Percentiles rank a stretch among this genome's conserved stretches.
phyloP scores from a whole-genome alignment of 1,140 invertebrate genomes.

The Hycleus phaleratus region DNA sequence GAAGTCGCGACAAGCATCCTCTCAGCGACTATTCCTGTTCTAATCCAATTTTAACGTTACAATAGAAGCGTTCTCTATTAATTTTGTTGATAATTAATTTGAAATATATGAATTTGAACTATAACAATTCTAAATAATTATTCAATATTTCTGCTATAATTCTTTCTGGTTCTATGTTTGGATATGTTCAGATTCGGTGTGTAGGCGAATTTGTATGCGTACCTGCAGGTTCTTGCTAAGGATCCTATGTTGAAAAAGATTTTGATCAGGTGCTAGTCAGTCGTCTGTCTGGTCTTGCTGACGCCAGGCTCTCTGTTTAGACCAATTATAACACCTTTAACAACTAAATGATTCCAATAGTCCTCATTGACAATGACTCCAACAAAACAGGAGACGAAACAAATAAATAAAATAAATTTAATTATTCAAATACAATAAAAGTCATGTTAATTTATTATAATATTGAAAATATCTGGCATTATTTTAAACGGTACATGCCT shows the following conservation, averaged over 20 bases:
- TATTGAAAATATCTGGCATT: too few relatives aligned
- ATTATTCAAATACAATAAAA: constrained; percentile 11
- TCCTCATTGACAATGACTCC: constrained; percentile 29
- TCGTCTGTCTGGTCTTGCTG: constrained; percentile 31
- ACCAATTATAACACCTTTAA: constrained; percentile 40
- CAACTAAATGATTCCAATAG: constrained; percentile 38
- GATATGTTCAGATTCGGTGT: constrained; percentile 5
- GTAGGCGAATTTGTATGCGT: constrained; percentile 19
- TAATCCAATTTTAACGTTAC: too few relatives aligned
- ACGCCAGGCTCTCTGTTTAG: constrained; percentile 35
- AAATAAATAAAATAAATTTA: not conserved
- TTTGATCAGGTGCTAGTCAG: constrained; percentile 14
- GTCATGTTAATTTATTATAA: constrained; percentile 10
- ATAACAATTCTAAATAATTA: too few relatives aligned
- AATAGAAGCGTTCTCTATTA: too few relatives aligned
- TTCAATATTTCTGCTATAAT: too few relatives aligned
- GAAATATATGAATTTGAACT: too few relatives aligned
- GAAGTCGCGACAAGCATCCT: not conserved
- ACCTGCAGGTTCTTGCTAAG: constrained; percentile 13
- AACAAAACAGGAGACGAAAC: constrained; percentile 17
- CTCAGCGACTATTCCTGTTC: too few relatives aligned
- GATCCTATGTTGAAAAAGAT: constrained; percentile 14
- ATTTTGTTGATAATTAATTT: too few relatives aligned
- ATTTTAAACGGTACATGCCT: too few relatives aligned
- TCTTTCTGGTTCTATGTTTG: too few relatives aligned